Evolutionary conservation across 2,888 invertebrate genomes (phyloP).

Genomic region (Oligia strigilis): DNA sequence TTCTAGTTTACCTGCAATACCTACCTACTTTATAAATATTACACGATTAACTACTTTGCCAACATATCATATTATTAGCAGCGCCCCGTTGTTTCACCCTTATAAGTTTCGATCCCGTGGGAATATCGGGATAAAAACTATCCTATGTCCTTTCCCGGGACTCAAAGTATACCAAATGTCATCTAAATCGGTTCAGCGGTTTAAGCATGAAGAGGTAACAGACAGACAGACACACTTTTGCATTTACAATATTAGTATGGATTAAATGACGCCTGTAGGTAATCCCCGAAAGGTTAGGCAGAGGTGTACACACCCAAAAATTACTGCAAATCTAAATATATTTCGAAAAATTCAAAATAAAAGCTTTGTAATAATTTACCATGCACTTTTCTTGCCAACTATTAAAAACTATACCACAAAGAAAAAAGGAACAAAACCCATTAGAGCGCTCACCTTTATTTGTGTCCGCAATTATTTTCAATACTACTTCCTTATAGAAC

Average conservation of each 20-base stretch:
- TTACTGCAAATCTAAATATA: background rate
- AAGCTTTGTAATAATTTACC: background rate
- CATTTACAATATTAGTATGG: too few species aligned
- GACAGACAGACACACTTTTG: too few species aligned
- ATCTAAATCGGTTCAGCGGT: too few species aligned
- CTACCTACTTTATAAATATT: background rate
- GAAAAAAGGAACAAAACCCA: background rate
- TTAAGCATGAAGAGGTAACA: too few species aligned
- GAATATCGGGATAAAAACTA: too few species aligned
- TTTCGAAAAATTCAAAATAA: background rate
- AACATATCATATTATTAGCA: background rate
- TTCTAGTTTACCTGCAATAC: background rate
- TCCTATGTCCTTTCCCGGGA: too few species aligned
- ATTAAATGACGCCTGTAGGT: background rate
- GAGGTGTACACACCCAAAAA: background rate
- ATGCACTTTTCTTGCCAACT: background rate
- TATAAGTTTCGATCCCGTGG: too few species aligned
- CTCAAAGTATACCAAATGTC: too few species aligned
- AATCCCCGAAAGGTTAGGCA: background rate
- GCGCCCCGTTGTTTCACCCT: too few species aligned
- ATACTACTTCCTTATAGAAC: slow-evolving; percentile 31
- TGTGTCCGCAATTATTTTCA: slow-evolving; percentile 22
- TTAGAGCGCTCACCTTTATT: slow-evolving; percentile 17
- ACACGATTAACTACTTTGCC: background rate
- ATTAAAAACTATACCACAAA: background rate